Base-by-base conservation (phyloP, 2,888 invertebrate genomes). In the Nemapogon koenigi region DNA sequence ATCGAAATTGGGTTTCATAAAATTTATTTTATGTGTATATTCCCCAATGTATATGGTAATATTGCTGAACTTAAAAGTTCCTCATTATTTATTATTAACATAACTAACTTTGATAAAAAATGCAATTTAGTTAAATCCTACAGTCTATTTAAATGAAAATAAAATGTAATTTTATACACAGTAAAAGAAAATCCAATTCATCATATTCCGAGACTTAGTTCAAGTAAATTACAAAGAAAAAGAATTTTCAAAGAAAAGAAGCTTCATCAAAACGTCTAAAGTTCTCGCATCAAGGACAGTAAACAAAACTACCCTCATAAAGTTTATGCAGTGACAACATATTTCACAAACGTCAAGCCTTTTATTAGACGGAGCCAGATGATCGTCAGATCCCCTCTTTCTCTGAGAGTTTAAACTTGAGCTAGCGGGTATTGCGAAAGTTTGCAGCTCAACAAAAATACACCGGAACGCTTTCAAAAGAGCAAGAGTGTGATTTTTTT, bases 381-480 rank as follows among this genome's bases (percentile, higher is more conserved):
- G 71, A 71, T 71, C 67, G 61, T 48, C 38, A 59, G 52, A 65
- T 64, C 54, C 46, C 48, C 39, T 13, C 19, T 19, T 33, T 19
- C 11, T 19, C 16, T 7, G 19, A 19, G 19, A 19, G 19, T 33
- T 19, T 33, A 19, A 33, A 33, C 33, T 19, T 19, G 33, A 33
- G 33, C 33, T 19, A 14, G 33, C 18, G 45, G 60, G 68, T 73
- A 75, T 76, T 75, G 70, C 66, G 44, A 75, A 78, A 78, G 70
- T 78, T 78, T 76, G 65, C 59, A 67, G 69, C 67, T 71, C 72
- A 72, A 62, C 60, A 62, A 71, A 69, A 70, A 68, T 76, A 78
- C 78, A 78, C 57, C 54, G 67, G 71, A 78, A 78, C 67, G 73
- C 78, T 76, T 69, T 78, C 72, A 76, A 63, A 71, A 63, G 69